Conservation (phyloP, 2,113 vertebrate genomes). For the Pao palembangensis region DNA sequence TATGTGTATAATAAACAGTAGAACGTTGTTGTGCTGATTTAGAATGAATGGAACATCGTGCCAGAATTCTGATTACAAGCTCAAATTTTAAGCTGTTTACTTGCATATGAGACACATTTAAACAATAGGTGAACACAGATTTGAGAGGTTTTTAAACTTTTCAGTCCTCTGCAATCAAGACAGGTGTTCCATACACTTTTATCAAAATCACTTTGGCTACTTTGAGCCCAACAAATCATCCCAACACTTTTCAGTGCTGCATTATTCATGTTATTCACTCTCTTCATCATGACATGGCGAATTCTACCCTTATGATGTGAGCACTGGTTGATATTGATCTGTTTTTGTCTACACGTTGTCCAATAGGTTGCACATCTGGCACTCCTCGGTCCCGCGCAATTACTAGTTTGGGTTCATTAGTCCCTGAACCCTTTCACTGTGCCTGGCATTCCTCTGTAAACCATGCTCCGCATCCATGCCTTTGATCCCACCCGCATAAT, state of each 20-base stretch:
- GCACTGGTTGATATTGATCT: conserved; percentile 12
- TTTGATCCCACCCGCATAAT: conserved; percentile 69
- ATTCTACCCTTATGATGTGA: not conserved
- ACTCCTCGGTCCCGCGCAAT: conserved; percentile 24
- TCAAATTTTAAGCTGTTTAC: not conserved
- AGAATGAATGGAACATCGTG: not conserved
- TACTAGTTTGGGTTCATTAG: conserved; percentile 57
- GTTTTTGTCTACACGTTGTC: conserved; percentile 2
- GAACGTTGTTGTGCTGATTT: no score
- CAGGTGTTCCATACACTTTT: not conserved
- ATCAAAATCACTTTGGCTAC: no score
- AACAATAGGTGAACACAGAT: not conserved
- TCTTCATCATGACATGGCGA: not conserved
- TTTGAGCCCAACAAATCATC: no score
- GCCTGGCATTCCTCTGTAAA: conserved; percentile 46
- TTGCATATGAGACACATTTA: not conserved
- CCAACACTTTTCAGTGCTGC: no score
- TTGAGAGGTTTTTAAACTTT: no score
- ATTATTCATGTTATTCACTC: no score
- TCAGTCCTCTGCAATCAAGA: no score
- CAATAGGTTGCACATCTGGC: conserved; percentile 21
- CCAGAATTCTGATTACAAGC: not conserved
- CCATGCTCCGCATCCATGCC: conserved; percentile 51
- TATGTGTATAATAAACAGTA: not conserved
- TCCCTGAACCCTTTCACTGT: conserved; percentile 34